A percentile compares a stretch with the other conserved stretches of the same genome.
Conservation (phyloP, 2,888 invertebrate genomes). For the Rhagium mordax region DNA sequence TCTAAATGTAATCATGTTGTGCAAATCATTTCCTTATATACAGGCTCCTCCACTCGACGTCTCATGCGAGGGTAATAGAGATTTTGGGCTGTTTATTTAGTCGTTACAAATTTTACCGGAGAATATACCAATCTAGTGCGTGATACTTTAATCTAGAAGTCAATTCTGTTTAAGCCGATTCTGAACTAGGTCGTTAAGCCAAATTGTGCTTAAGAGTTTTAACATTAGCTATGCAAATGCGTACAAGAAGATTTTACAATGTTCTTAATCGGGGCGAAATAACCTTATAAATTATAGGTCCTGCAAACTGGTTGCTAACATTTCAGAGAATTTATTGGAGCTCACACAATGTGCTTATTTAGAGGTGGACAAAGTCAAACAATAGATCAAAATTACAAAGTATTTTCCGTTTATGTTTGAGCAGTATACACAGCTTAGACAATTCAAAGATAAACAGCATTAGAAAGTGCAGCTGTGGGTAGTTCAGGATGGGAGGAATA, state of each 20-base stretch:
- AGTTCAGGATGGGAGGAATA: too few species aligned
- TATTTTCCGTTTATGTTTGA: too few species aligned
- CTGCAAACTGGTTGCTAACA: not conserved
- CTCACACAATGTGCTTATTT: not conserved
- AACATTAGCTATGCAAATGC: not conserved
- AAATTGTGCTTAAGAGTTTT: not conserved
- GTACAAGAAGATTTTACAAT: not conserved
- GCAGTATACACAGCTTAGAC: too few species aligned
- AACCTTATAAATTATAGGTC: not conserved
- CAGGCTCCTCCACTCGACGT: slow-evolving; percentile 31
- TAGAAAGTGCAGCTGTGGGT: too few species aligned
- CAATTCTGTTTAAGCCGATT: not conserved
- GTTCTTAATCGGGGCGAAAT: not conserved
- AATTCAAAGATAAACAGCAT: too few species aligned
- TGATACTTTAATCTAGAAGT: not conserved
- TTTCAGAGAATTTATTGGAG: not conserved
- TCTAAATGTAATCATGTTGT: slow-evolving; percentile 60
- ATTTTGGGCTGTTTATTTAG: slow-evolving; percentile 18
- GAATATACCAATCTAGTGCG: not conserved
- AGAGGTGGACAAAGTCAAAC: not conserved
- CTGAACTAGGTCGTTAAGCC: not conserved
- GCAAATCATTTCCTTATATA: slow-evolving; percentile 59
- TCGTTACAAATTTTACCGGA: slow-evolving; percentile 14
- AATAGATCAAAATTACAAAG: too few species aligned
- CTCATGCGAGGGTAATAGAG: slow-evolving; percentile 25